These are phyloP conservation scores for Solen grandis DNA, from an alignment of 1,140 invertebrate species.

Conservation along the genomic window DNA sequence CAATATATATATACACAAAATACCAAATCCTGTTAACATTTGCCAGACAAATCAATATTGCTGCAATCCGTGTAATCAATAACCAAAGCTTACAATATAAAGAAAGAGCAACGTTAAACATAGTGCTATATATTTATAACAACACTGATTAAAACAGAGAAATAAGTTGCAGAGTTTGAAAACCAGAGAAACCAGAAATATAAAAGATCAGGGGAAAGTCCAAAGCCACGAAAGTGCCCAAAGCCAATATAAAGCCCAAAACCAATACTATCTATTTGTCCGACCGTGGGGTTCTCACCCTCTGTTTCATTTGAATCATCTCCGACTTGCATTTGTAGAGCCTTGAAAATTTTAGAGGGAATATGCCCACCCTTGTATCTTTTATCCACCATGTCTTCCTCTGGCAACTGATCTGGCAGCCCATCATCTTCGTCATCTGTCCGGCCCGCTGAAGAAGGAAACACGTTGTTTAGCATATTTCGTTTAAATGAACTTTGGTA, in stretches of 20 bases:
- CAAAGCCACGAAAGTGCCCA: too few relatives aligned
- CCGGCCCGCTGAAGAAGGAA: background rate
- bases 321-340: slow-evolving; percentile 84
- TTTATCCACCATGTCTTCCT: slow-evolving; percentile 70
- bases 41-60: too few relatives aligned
- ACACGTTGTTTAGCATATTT: background rate
- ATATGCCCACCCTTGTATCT: slow-evolving; percentile 90
- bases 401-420: slow-evolving; percentile 70
- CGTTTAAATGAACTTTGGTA: background rate
- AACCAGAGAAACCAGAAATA: too few relatives aligned
- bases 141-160: too few relatives aligned
- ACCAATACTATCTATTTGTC: background rate
- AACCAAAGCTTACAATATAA: too few relatives aligned
- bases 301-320: slow-evolving; percentile 48
- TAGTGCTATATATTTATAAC: background rate
- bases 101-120: too few relatives aligned
- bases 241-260: background rate
- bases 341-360: slow-evolving; percentile 91
- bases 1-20: too few relatives aligned
- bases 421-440: slow-evolving; percentile 72
- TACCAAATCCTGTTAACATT: too few relatives aligned
- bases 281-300: background rate
- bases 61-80: too few relatives aligned
- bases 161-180: too few relatives aligned
- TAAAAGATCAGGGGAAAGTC: too few relatives aligned